Evolutionary conservation across 1,140 invertebrate genomes (phyloP), one percentile per base, ranked within the genome.

Genomic region (Camponotus floridanus): DNA sequence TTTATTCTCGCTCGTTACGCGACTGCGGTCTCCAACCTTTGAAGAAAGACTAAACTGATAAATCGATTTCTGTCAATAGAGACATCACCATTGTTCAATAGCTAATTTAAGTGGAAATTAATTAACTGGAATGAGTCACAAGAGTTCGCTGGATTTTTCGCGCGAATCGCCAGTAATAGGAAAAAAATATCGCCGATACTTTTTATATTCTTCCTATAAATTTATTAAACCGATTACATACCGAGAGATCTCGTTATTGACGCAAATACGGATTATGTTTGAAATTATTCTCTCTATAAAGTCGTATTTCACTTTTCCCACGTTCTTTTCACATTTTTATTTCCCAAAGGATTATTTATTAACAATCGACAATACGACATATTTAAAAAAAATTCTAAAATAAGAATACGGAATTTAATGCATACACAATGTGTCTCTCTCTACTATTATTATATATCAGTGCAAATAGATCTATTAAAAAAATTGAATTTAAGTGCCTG

Each of bases 61-160:
- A 39, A 65, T 83, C 59, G 61, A 84, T 84, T 73, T n/a, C 26
- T 36, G 79, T 81, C 67, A 81, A 55, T 73, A 45, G 8, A 18
- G 64, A 26, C 26, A 59, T 81, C 57, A 80, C 36, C 6, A 4
- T 15, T n/a, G 1, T 31, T 74, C 68, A 55, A 36, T 36, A 13
- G 39, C 31, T 55, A 70, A 42, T 83, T 74, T 45, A 48, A 26
- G 31, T 83, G 55, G 26, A 83, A 83, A 83, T 55, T 31, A 57
- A 73, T 83, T 21, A 39, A 13, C 67, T 61, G 36, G n/a, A 13
- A 18, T 31, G 67, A 11, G 18, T 15, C 26, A 31, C 26, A 6
- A 33, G 18, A 8, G 4, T 55, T 31, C 31, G 31, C n/a, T 26
- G 26, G 26, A 71, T 81, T 83, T 73, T 39, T 80, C 9, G 5